phyloP scores from a whole-genome alignment of 2,797 vertebrate species.

The Liasis olivaceus region DNA sequence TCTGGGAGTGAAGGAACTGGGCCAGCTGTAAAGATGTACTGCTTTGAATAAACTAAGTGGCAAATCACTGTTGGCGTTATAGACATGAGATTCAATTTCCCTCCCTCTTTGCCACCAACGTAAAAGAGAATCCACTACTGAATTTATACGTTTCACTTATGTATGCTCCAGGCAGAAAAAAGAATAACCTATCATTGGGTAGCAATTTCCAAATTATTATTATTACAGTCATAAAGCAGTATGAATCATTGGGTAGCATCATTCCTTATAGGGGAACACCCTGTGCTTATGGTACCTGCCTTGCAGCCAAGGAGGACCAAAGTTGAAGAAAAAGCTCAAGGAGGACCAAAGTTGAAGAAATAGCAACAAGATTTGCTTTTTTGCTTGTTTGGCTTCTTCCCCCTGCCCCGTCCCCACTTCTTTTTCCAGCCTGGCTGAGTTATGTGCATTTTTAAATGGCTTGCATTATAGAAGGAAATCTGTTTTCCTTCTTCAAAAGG shows the following conservation, averaged over 20 bases:
- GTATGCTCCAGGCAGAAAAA: neutral
- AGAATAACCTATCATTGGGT: neutral
- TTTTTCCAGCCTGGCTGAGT: conserved; percentile 60
- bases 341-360: conserved; percentile 58
- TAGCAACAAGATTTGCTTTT: conserved; percentile 57
- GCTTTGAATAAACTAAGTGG: neutral
- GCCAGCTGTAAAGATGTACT: neutral
- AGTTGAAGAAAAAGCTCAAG: conserved; percentile 16
- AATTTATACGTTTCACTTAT: neutral
- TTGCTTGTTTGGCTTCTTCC: conserved; percentile 15
- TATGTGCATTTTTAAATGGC: conserved; percentile 63
- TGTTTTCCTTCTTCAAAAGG: conserved; percentile 60
- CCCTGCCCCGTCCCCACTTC: neutral
- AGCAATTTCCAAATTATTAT: neutral
- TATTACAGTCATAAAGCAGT: too few relatives aligned
- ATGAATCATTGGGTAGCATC: neutral
- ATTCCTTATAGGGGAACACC: neutral
- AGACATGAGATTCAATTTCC: neutral
- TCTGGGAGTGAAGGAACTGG: neutral
- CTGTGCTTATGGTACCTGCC: conserved; percentile 28
- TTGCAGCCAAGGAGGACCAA: conserved; percentile 52
- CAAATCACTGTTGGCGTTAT: neutral
- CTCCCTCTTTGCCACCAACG: neutral
- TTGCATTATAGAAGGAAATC: conserved; percentile 62
- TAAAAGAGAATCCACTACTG: neutral